phyloP scores from a whole-genome alignment of 2,888 invertebrate genomes.

The Pedicia rivosa region DNA sequence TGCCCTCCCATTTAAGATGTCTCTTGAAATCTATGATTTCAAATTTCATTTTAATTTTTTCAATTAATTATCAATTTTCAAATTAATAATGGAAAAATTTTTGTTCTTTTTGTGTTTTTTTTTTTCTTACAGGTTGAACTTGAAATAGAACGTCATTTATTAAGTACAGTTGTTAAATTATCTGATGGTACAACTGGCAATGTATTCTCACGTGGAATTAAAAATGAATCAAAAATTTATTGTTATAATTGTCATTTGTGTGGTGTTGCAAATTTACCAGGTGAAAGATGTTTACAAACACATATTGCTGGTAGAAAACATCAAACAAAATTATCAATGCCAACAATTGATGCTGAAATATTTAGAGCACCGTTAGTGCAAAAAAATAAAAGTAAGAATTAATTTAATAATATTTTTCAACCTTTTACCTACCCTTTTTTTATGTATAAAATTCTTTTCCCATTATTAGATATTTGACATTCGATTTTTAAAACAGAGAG shows the following conservation, averaged over 20 bases:
- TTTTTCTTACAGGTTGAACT: constrained; percentile 12
- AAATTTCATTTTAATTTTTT: too few species aligned
- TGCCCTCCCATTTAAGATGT: too few species aligned
- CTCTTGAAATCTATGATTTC: too few species aligned
- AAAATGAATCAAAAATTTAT: constrained; percentile 33
- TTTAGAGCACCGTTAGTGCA: constrained; percentile 12
- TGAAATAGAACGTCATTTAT: constrained; percentile 14
- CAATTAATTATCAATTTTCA: too few species aligned
- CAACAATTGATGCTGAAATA: constrained; percentile 11
- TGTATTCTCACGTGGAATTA: constrained; percentile 34
- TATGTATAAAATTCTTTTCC: neutral
- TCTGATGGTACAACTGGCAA: constrained; percentile 32
- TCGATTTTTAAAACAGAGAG: too few species aligned
- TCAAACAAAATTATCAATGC: constrained; percentile 14
- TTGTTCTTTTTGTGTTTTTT: too few species aligned
- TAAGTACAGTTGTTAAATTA: constrained; percentile 17
- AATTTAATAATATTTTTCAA: too few species aligned
- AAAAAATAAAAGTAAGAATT: constrained; percentile 12
- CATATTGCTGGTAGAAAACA: constrained; percentile 17
- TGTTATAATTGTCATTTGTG: constrained; percentile 37
- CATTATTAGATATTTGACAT: neutral
- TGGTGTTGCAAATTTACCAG: constrained; percentile 24
- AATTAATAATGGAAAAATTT: too few species aligned
- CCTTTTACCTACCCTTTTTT: too few species aligned
- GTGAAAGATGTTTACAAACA: constrained; percentile 15